phyloP scores from a whole-genome alignment of 2,888 invertebrate genomes.

The Argyra leucocephala region DNA sequence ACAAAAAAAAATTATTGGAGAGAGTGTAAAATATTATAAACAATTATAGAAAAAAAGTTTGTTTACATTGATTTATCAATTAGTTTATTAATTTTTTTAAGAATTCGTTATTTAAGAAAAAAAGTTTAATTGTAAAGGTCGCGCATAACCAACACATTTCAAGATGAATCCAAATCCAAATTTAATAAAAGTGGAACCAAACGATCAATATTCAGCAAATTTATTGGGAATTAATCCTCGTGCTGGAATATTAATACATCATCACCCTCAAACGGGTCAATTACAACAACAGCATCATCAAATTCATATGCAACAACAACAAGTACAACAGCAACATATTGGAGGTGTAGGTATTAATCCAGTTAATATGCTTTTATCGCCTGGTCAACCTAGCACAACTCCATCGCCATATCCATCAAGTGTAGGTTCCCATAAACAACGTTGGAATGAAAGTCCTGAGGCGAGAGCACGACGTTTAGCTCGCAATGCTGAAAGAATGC shows the following conservation, averaged over 20 bases:
- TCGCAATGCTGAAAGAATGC: slow-evolving; percentile 44
- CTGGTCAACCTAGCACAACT: slow-evolving; percentile 22
- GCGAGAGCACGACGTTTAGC: slow-evolving; percentile 41
- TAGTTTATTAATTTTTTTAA: not conserved
- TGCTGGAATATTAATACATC: slow-evolving; percentile 21
- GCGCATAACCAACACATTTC: slow-evolving; percentile 22
- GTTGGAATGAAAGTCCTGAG: slow-evolving; percentile 44
- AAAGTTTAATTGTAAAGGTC: not conserved
- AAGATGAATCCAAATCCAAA: slow-evolving; percentile 43
- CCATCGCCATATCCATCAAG: slow-evolving; percentile 14
- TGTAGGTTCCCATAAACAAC: slow-evolving; percentile 28
- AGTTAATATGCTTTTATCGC: slow-evolving; percentile 11
- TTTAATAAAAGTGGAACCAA: slow-evolving; percentile 43
- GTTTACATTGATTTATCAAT: not conserved
- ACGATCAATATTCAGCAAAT: slow-evolving; percentile 32
- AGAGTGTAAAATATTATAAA: slow-evolving; percentile 2
- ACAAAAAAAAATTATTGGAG: not conserved
- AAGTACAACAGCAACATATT: slow-evolving; percentile 27
- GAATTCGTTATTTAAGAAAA: not conserved
- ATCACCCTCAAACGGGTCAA: slow-evolving; percentile 38
- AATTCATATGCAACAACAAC: slow-evolving; percentile 25
- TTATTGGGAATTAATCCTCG: slow-evolving; percentile 41
- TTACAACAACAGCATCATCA: slow-evolving; percentile 26
- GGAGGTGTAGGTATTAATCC: not conserved
- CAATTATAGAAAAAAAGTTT: not conserved